Evolutionary conservation across 1,140 invertebrate genomes (phyloP), one percentile per base, ranked within the genome.

Genomic region (Pteromalus puparum): DNA sequence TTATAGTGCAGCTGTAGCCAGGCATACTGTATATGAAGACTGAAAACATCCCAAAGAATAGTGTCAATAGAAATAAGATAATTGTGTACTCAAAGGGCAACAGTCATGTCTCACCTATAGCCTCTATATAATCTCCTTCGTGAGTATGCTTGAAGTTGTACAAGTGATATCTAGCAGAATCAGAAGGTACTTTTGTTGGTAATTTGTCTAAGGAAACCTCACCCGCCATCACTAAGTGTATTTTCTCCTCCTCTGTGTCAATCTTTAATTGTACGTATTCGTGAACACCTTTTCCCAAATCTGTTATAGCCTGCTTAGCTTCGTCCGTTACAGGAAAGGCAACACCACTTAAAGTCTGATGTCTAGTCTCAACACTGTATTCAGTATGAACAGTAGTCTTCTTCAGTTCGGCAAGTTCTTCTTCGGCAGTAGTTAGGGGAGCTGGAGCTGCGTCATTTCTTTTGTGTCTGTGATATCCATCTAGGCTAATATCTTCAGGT

Each of bases 21-120:
- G 98, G 98, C 97, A 99, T 99, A 15, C 98, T 98, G 93, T 99
- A 99, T 88, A 99, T 97, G 92, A 99, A 99, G 74, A 99, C 97
- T 98, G 94, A 89, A 95, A 95, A 84, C 34, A 87, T 85, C 85
- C 87, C 42, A 86, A 81, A 53, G 26, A n/a, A 79, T n/a, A 18
- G 80, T 76, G 53, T 74, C 48, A 77, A 24, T 28, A 85, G 82
- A 81, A 67, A 74, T 85, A 13, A 28, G n/a, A 38, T 70, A 70
- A 77, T 61, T 61, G 18, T 1, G 7, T 28, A 72, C 18, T 81
- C 4, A 80, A 86, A 78, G 80, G 28, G 77, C 68, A 48, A 77
- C n/a, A 72, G 9, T 38, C 7, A 73, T 15, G 38, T 42, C n/a
- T 73, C 94, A 98, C 97, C 96, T 90, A 96, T 95, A 89, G 95